These are phyloP conservation scores for Volucella inflata DNA, from an alignment of 2,888 invertebrate genomes.

Conservation along the genomic window DNA sequence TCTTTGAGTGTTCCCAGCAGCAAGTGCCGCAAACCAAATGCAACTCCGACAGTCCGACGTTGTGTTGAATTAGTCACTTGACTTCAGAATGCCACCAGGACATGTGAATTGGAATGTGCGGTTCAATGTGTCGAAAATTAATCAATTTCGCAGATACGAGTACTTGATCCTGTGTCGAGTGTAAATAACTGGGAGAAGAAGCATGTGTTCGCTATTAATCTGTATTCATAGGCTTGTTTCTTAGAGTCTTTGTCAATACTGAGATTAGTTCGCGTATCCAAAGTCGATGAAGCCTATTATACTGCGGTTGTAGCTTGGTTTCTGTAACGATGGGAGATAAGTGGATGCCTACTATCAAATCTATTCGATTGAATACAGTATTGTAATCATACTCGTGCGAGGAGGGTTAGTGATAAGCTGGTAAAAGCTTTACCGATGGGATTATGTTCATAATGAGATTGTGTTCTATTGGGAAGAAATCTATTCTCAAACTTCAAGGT, in stretches of 20 bases:
- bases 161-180: slow-evolving; percentile 4
- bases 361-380: slow-evolving; percentile 1
- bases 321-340: not conserved
- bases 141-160: slow-evolving; percentile 24
- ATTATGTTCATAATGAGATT: slow-evolving; percentile 1
- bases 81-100: too few species aligned
- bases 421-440: not conserved
- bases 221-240: slow-evolving; percentile 5
- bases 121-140: slow-evolving; percentile 43
- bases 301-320: not conserved
- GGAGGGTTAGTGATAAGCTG: slow-evolving; percentile 20
- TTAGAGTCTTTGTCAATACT: slow-evolving; percentile 27
- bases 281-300: slow-evolving; percentile 10
- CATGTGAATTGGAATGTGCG: slow-evolving; percentile 10
- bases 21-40: not conserved
- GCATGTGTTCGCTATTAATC: slow-evolving; percentile 30
- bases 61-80: slow-evolving; percentile 38
- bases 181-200: not conserved
- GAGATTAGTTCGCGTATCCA: slow-evolving; percentile 31
- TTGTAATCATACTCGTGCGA: not conserved
- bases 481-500: not conserved
- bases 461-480: not conserved
- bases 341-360: slow-evolving; percentile 12
- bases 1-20: not conserved
- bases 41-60: slow-evolving; percentile 1